Evolutionary conservation across 1,140 invertebrate genomes (phyloP), one percentile per base, ranked within the genome.

Genomic region (Cylas formicarius): DNA sequence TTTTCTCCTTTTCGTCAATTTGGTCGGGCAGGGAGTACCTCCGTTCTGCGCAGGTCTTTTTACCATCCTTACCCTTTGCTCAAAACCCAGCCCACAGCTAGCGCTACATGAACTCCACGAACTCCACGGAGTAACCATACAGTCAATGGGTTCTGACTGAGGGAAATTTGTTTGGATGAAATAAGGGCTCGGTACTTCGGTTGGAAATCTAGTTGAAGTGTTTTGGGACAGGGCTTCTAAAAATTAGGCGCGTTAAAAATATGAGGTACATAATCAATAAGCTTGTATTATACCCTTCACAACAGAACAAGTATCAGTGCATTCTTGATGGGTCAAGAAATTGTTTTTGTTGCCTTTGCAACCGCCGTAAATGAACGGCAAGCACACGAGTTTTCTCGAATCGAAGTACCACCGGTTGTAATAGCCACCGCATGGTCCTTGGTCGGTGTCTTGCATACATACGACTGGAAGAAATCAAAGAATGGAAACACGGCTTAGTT

Each of bases 311-410:
- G 78, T 77, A 44, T 73, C 72, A 28, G 73, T 73, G 60, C 90
- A 93, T 55, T 92, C 86, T 20, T 81, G 72, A 24, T 77, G 72
- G 2, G 77, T 82, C 37, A 82, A 68, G 69, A 92, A 94, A 68
- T 91, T 92, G 64, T 94, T 94, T 55, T 75, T 74, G 65, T 87
- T 91, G n/a, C 88, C 88, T 26, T 82, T 73, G 60, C 93, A 96
- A 28, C 92, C 91, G 13, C 88, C 84, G 68, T 91, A 97, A 14
- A 69, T 71, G 63, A 97, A 96, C 14, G 81, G 76, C 16, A 82
- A 67, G 63, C 91, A 96, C 62, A 78, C 82, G 33, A 76, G 68
- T 56, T 81, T 79, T 16, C 69, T 66, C 0, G 72, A 58, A 62
- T 90, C 81, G 67, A 85, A 96, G 37, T 84, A 80, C 82, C 85